A percentile compares a stretch with the other conserved stretches of the same genome.
phyloP scores from a whole-genome alignment of 2,888 invertebrate genomes.

The Campopleginae sp. region DNA sequence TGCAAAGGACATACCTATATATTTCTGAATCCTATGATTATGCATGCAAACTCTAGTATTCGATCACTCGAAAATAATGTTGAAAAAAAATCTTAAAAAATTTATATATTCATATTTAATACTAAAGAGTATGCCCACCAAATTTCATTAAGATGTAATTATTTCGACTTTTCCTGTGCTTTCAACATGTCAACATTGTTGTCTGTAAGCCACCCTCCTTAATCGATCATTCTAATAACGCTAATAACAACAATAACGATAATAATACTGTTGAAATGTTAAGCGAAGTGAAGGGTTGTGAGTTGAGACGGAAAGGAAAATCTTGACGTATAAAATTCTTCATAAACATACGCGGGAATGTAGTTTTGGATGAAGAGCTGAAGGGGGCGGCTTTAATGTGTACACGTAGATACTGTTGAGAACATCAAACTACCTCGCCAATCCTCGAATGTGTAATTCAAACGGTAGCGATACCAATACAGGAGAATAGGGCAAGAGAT shows the following conservation, averaged over 20 bases:
- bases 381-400: constrained; percentile 14
- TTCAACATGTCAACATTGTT: no score
- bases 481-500: constrained; percentile 34
- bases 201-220: no score
- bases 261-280: constrained; percentile 42
- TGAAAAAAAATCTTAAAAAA: no score
- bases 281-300: constrained; percentile 43
- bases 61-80: no score
- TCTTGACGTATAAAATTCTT: constrained; percentile 20
- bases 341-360: not conserved
- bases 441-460: constrained; percentile 64
- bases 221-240: constrained; percentile 59
- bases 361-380: constrained; percentile 10
- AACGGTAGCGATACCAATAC: constrained; percentile 57
- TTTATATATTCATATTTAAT: no score
- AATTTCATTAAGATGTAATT: no score
- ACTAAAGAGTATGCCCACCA: no score
- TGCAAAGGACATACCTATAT: no score
- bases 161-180: no score
- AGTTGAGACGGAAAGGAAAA: constrained; percentile 2
- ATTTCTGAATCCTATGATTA: no score
- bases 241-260: constrained; percentile 43
- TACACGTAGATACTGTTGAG: constrained; percentile 44
- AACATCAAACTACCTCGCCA: constrained; percentile 56
- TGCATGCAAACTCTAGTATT: no score